A percentile compares a stretch with the other conserved stretches of the same genome.
Conservation (phyloP, 2,888 invertebrate species). For the Aleiodes alternator region DNA sequence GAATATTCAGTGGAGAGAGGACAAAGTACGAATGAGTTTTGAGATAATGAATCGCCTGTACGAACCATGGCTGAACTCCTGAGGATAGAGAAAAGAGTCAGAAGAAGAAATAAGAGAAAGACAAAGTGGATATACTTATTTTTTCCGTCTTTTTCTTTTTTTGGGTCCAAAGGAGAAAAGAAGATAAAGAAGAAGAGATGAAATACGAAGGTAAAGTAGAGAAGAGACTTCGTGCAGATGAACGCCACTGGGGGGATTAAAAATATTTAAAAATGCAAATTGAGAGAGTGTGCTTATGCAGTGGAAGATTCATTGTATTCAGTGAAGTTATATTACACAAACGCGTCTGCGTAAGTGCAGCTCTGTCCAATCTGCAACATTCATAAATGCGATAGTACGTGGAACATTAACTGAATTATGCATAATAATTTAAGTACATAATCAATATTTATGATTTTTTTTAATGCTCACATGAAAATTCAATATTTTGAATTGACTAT, state of each 20-base stretch:
- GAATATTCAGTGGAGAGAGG: background rate
- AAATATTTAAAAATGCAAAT: constrained; percentile 55
- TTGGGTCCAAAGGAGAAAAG: constrained; percentile 10
- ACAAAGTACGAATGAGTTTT: constrained; percentile 47
- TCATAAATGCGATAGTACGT: background rate
- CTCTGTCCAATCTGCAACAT: constrained; percentile 14
- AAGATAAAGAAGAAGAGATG: constrained; percentile 5
- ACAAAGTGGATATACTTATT: constrained; percentile 3
- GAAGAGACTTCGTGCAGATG: constrained; percentile 7
- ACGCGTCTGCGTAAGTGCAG: constrained; percentile 7
- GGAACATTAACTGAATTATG: constrained; percentile 43
- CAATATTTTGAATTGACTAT: no score
- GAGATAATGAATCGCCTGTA: constrained; percentile 46
- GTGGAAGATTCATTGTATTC: constrained; percentile 44
- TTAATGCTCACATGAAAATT: no score
- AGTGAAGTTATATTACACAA: constrained; percentile 26
- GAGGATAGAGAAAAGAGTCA: background rate
- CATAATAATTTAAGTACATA: constrained; percentile 16
- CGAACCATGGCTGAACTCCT: constrained; percentile 11
- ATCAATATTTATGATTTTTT: no score
- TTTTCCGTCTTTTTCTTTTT: background rate
- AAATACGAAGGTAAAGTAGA: background rate
- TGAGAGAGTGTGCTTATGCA: constrained; percentile 36
- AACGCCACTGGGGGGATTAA: constrained; percentile 46
- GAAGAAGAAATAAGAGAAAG: constrained; percentile 20